Base-by-base conservation (phyloP, 2,113 vertebrate genomes). In the Lagopus muta region DNA sequence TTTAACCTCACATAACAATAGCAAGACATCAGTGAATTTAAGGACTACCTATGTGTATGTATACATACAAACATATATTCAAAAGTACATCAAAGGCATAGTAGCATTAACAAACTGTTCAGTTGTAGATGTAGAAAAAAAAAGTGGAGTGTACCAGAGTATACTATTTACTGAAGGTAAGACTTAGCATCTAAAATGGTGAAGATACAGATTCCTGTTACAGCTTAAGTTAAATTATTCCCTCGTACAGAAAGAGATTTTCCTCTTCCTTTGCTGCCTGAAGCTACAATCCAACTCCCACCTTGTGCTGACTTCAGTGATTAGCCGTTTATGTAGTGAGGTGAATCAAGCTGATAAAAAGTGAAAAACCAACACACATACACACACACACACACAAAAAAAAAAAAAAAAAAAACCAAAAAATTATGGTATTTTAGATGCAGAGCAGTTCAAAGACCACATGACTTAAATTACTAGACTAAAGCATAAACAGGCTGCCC, bases 111-210 rank as follows among this genome's bases (percentile, higher is more conserved):
- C 34, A 47, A 86, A 70, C 12, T 25, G 7, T 58, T 80, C 42
- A 81, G 30, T 21, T 52, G 18, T 13, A 84, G 38, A 34, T 52
- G 32, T 11, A 43, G 3, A 27, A 27, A 30, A 54, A 81, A 58
- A 81, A 67, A 55, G 61, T 2, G 0, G 9, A 74, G 20, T 0
- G 0, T 7, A 6, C 7, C 54, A 18, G 8, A 74, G 20, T 0
- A 0, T 6, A 6, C 7, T 55, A 18, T 47, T 82, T 69, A 77
- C 6, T 3, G 40, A 81, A 72, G 32, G 34, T 17, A 8, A 71
- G n/a, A 16, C 11, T 48, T 13, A 10, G 40, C 11, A 21, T 12
- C 28, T 64, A 64, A 25, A 64, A 78, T 8, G 52, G 48, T 10
- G n/a, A 86, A 70, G 18, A n/a, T 30, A 62, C 21, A 40, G 14